A percentile compares a stretch with the other conserved stretches of the same genome.
These are phyloP conservation scores for Nothura maculosa DNA, from an alignment of 2,797 vertebrate genomes.

Conservation along the genomic window DNA sequence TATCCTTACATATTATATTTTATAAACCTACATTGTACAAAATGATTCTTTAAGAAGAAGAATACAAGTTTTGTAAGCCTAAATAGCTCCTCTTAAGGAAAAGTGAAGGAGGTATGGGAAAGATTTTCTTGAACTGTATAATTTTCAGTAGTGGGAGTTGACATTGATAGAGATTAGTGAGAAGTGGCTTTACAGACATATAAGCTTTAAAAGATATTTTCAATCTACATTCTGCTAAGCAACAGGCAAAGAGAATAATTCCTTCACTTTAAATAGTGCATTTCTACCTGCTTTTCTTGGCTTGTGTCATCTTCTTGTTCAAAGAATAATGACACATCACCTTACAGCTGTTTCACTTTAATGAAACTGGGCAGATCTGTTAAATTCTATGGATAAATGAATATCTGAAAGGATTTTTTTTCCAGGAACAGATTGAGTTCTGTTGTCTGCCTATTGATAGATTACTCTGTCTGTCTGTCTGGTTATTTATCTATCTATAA, in stretches of 20 bases:
- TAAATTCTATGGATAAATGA: constrained; percentile 42
- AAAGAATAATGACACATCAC: constrained; percentile 23
- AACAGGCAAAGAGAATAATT: constrained; percentile 23
- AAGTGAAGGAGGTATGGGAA: background rate
- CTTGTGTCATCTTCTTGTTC: constrained; percentile 1
- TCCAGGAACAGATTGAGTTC: constrained; percentile 39
- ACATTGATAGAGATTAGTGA: background rate
- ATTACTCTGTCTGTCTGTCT: no score
- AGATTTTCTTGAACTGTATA: background rate
- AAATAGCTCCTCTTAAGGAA: background rate
- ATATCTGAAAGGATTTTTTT: background rate
- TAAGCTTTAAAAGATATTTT: background rate
- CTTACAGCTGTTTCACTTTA: constrained; percentile 16
- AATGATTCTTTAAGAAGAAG: background rate
- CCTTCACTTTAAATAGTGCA: constrained; percentile 30
- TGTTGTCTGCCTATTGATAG: no score
- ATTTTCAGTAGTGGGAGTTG: background rate
- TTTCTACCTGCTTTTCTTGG: constrained; percentile 9
- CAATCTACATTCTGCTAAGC: background rate
- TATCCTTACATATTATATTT: background rate
- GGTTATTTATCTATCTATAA: background rate
- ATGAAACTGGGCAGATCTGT: constrained; percentile 1
- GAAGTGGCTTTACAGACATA: background rate
- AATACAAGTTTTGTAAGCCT: background rate
- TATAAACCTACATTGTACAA: background rate